phyloP scores from a whole-genome alignment of 2,888 invertebrate species.

The Synanthedon andrenaeformis region DNA sequence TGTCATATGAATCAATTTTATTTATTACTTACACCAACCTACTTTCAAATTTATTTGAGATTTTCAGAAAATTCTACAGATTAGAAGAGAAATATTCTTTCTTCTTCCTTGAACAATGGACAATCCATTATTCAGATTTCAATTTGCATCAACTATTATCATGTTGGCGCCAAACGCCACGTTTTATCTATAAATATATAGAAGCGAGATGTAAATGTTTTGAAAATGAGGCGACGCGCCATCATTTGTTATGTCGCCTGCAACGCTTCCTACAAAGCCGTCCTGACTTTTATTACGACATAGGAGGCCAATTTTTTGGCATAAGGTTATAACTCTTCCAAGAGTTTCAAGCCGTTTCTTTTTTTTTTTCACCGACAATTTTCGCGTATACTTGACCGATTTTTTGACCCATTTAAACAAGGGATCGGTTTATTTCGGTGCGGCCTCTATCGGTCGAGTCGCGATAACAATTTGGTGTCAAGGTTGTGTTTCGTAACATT shows the following conservation, averaged over 20 bases:
- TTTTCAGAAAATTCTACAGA: no score
- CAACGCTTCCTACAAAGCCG: slow-evolving; percentile 4
- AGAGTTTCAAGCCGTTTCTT: slow-evolving; percentile 29
- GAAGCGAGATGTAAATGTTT: slow-evolving; percentile 38
- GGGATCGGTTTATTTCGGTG: slow-evolving; percentile 48
- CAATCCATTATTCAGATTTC: no score
- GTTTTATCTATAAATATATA: not conserved
- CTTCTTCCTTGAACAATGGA: no score
- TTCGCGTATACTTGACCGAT: slow-evolving; percentile 57
- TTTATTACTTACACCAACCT: no score
- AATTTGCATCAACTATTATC: no score
- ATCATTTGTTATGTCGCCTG: slow-evolving; percentile 37
- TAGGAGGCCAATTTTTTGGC: slow-evolving; percentile 11
- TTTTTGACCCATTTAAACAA: slow-evolving; percentile 53
- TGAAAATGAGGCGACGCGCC: slow-evolving; percentile 34
- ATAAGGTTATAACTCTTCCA: slow-evolving; percentile 38
- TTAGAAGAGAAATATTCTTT: no score
- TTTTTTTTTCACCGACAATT: slow-evolving; percentile 16
- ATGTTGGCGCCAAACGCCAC: no score
- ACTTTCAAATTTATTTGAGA: no score
- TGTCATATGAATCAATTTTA: no score
- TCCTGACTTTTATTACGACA: slow-evolving; percentile 19
- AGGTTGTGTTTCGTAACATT: slow-evolving; percentile 55
- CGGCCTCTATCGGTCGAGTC: slow-evolving; percentile 52
- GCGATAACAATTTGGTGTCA: slow-evolving; percentile 66